Evolutionary conservation across 1,140 invertebrate species (phyloP).

Genomic region (Microplitis demolitor): DNA sequence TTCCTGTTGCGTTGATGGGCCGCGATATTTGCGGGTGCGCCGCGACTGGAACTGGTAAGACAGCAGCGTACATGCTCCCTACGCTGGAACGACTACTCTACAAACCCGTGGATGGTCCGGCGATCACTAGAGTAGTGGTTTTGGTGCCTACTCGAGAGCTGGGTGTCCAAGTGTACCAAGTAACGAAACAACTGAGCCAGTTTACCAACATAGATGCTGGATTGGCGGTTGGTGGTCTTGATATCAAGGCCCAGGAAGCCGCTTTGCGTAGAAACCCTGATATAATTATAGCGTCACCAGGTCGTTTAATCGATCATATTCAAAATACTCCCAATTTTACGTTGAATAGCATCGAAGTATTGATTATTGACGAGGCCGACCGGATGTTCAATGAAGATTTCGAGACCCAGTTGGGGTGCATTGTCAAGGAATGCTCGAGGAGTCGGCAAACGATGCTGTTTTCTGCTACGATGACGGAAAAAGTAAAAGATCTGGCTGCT

Average conservation of each 20-base stretch:
- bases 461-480: constrained; percentile 98
- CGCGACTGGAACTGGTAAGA: constrained; percentile 98
- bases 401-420: constrained; percentile 97
- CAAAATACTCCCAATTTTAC: constrained; percentile 89
- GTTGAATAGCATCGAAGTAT: constrained; percentile 88
- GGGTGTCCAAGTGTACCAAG: constrained; percentile 93
- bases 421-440: constrained; percentile 85
- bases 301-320: constrained; percentile 85
- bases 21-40: constrained; percentile 95
- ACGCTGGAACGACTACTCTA: constrained; percentile 93
- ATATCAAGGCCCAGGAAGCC: constrained; percentile 82
- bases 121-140: constrained; percentile 86
- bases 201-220: constrained; percentile 84
- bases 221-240: constrained; percentile 89
- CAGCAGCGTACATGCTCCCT: constrained; percentile 97
- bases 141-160: constrained; percentile 96
- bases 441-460: constrained; percentile 98
- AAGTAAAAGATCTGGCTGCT: constrained; percentile 90
- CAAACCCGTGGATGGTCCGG: constrained; percentile 66
- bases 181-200: constrained; percentile 88
- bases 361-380: constrained; percentile 95
- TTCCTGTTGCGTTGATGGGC: constrained; percentile 88
- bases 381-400: constrained; percentile 98
- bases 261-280: constrained; percentile 81
- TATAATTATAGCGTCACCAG: constrained; percentile 97